A percentile compares a stretch with the other conserved stretches of the same genome.
phyloP scores from a whole-genome alignment of 2,888 invertebrate genomes.

The Himalopsyche tibetana region DNA sequence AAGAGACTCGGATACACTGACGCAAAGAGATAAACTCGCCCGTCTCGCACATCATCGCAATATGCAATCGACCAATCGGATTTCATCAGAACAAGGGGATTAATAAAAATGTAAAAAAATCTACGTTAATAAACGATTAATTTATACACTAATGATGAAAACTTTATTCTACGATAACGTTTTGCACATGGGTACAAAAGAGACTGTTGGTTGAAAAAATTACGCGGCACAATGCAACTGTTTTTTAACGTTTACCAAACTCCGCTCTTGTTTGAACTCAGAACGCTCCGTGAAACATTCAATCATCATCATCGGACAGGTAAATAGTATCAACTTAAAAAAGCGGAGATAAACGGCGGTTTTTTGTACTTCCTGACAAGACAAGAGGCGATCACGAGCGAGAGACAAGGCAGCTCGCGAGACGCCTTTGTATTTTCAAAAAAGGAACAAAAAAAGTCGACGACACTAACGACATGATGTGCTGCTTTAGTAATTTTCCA shows the following conservation, averaged over 20 bases:
- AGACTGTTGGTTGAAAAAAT: too few species aligned
- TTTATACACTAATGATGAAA: too few species aligned
- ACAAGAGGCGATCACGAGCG: constrained; percentile 11
- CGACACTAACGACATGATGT: constrained; percentile 17
- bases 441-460: not conserved
- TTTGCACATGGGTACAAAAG: too few species aligned
- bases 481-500: constrained; percentile 30
- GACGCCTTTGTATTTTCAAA: constrained; percentile 15
- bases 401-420: not conserved
- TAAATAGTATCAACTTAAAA: not conserved
- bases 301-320: constrained; percentile 18
- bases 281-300: not conserved
- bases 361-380: constrained; percentile 27
- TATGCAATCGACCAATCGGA: too few species aligned
- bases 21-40: too few species aligned
- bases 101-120: too few species aligned
- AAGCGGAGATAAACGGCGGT: not conserved
- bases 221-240: not conserved
- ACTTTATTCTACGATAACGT: too few species aligned
- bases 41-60: too few species aligned
- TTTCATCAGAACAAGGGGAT: too few species aligned
- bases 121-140: too few species aligned
- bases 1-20: too few species aligned
- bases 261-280: not conserved
- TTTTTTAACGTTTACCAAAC: not conserved